Base-by-base conservation (phyloP, 2,888 invertebrate species). In the Ditula angustiorana region DNA sequence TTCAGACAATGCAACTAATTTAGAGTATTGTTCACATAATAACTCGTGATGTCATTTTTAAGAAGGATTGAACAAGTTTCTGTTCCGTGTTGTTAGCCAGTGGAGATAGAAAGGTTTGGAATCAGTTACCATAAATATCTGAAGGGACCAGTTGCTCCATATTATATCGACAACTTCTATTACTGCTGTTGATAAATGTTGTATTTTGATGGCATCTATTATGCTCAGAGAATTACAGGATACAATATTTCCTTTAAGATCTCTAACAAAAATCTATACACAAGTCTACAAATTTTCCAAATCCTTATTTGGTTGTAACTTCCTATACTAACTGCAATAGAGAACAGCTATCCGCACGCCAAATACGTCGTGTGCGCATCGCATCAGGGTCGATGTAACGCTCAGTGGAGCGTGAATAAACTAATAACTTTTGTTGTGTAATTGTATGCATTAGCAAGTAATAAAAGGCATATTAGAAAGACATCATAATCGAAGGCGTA, bases 371-470 rank as follows among this genome's bases (percentile, higher is more conserved):
- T 71, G 75, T 72, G 73, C 74, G 75, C 78, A 80, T 78, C 76
- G 74, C 71, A 74, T 77, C 79, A 81, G 78, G 81, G 84, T 80
- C 82, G 80, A 82, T 75, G 79, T 79, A 85, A 83, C 77, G 77
- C 66, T 68, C 79, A 76, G 76, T 77, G 75, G 73, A 77, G 78
- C 82, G 77, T 81, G 55, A 49, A 52, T 66, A 53, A 67, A 67
- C 26, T 65, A 46, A 59, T 59, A 59, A 64, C 59, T 28, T 33
- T 44, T 24, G 52, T 60, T 64, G 41, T 52, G 33, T 35, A 58
- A 63, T 44, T 57, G 21, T 13, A 52, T 28, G 16, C n/a, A 52
- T 52, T 58, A 52, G 16, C 59, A 19, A 35, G 26, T 33, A 26
- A 46, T 52, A 46, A 56, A 30, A 53, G 49, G 23, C 41, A 53